Evolutionary conservation across 2,888 invertebrate species (phyloP).

Genomic region (Harpalus rubripes): DNA sequence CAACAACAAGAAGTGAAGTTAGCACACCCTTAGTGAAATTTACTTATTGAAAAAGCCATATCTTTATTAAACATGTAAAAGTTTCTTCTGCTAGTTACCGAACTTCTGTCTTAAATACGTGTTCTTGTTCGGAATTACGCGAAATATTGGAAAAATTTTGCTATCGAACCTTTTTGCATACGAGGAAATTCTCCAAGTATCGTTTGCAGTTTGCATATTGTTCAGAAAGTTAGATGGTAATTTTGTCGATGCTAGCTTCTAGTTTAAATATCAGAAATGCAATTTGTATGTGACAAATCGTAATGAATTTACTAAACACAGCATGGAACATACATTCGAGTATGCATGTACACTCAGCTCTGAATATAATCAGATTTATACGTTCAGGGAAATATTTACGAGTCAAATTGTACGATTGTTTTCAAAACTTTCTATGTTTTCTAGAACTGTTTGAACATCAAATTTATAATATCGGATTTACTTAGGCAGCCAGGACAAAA

Average conservation of each 20-base stretch:
- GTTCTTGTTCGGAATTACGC: not conserved
- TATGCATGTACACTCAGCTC: no score
- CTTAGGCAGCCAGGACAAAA: no score
- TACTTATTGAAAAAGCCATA: not conserved
- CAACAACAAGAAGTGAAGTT: no score
- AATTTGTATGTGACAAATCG: not conserved
- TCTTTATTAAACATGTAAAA: not conserved
- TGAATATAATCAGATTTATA: no score
- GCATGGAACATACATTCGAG: no score
- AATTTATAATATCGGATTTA: no score
- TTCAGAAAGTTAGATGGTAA: not conserved
- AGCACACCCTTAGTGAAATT: no score
- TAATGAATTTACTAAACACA: no score
- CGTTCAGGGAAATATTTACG: no score
- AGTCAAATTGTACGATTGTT: no score
- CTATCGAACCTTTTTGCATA: not conserved
- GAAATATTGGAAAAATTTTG: not conserved
- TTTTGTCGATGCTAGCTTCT: not conserved
- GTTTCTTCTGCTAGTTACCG: not conserved
- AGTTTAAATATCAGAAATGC: not conserved
- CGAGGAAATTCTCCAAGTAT: not conserved
- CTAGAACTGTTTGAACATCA: no score
- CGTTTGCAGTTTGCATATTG: not conserved
- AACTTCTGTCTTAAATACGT: not conserved
- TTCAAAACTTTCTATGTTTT: no score